phyloP scores from a whole-genome alignment of 2,797 vertebrate genomes.

The Sebastes reedi region DNA sequence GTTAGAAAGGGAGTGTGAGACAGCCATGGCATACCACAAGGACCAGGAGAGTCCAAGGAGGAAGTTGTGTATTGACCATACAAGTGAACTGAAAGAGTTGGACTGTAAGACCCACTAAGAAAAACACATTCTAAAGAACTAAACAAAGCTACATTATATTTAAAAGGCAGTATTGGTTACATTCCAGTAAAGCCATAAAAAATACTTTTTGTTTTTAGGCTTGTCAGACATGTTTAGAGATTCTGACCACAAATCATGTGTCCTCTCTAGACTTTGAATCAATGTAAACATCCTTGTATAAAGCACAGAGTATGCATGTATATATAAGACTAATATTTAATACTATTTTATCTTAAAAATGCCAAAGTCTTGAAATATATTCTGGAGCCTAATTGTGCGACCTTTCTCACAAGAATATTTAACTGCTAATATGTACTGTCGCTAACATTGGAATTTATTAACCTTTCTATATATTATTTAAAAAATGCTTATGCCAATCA shows the following conservation, averaged over 20 bases:
- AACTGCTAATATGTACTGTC: not conserved
- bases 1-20: slow-evolving; percentile 13
- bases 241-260: not conserved
- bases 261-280: not conserved
- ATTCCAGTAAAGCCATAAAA: not conserved
- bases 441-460: not conserved
- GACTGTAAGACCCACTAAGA: not conserved
- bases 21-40: slow-evolving; percentile 31
- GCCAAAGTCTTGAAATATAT: not conserved
- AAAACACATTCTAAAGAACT: not conserved
- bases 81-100: not conserved
- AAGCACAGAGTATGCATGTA: not conserved
- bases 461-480: not conserved
- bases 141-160: not conserved
- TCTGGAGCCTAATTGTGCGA: not conserved
- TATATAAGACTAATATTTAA: not conserved
- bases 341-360: not conserved
- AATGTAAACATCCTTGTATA: not conserved
- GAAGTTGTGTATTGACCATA: slow-evolving; percentile 12
- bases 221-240: not conserved
- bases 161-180: not conserved
- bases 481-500: not conserved
- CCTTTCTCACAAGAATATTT: not conserved
- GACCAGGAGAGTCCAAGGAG: not conserved
- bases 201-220: not conserved